Conservation (phyloP, 2,113 vertebrate genomes). For the Pipa parva region DNA sequence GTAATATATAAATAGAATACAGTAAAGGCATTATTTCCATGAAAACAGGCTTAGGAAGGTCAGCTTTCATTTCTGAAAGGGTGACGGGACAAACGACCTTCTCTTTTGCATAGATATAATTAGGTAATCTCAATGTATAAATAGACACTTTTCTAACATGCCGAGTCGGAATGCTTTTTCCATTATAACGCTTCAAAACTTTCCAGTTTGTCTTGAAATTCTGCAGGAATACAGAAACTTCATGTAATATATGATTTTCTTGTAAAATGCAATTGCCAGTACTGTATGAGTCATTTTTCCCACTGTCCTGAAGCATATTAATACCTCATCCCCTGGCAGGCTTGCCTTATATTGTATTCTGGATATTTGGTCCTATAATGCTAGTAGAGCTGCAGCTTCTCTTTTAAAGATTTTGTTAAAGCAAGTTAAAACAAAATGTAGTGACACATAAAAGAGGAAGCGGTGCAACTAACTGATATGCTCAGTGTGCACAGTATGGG, state of each 20-base stretch:
- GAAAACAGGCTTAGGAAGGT: too few species aligned
- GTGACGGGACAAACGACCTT: too few species aligned
- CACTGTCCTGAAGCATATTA: background rate
- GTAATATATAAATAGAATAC: too few species aligned
- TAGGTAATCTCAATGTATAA: background rate
- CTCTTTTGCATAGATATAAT: background rate
- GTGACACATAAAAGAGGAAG: too few species aligned
- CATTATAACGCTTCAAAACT: background rate
- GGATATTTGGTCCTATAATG: background rate
- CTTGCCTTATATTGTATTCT: background rate
- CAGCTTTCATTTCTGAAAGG: too few species aligned
- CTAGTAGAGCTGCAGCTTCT: background rate
- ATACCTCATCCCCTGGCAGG: background rate
- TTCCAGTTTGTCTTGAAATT: constrained; percentile 2
- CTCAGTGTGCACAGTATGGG: too few species aligned
- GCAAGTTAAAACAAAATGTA: too few species aligned
- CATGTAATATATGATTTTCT: constrained; percentile 11
- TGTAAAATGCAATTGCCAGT: constrained; percentile 11
- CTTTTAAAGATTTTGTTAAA: too few species aligned
- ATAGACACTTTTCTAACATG: background rate
- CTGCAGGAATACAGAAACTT: constrained; percentile 11
- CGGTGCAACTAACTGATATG: too few species aligned
- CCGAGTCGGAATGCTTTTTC: background rate
- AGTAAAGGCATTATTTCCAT: too few species aligned
- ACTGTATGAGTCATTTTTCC: constrained; percentile 23